phyloP scores from a whole-genome alignment of 2,113 vertebrate species.

The Perccottus glenii region DNA sequence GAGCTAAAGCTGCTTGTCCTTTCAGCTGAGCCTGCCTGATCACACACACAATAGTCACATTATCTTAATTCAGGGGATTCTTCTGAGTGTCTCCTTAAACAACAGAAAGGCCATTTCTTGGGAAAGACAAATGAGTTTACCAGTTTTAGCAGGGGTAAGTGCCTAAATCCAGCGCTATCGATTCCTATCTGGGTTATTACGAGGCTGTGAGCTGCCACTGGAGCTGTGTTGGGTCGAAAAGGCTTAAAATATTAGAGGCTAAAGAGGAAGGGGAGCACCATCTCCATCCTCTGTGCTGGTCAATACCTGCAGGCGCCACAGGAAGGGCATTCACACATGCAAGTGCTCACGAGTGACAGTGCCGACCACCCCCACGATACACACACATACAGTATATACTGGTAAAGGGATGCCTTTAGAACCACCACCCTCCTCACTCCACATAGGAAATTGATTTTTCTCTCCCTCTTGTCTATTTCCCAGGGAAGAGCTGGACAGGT shows the following conservation, averaged over 20 bases:
- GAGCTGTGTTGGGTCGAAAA: conserved; percentile 51
- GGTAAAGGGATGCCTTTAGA: conserved; percentile 83
- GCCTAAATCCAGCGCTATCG: conserved; percentile 70
- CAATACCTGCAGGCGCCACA: conserved; percentile 73
- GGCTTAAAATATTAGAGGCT: conserved; percentile 67
- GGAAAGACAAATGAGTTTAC: conserved; percentile 75
- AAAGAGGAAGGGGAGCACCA: conserved; percentile 50
- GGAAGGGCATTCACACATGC: conserved; percentile 62
- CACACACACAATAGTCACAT: conserved; percentile 74
- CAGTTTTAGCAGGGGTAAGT: conserved; percentile 73
- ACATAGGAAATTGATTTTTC: conserved; percentile 89
- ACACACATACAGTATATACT: conserved; percentile 24
- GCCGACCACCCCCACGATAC: conserved; percentile 21
- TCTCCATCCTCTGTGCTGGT: conserved; percentile 64
- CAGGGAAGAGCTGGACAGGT: conserved; percentile 86
- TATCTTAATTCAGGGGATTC: conserved; percentile 75
- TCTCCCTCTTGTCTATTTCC: conserved; percentile 16
- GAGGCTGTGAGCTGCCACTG: conserved; percentile 63
- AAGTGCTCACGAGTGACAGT: conserved; percentile 50
- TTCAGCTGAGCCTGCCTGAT: conserved; percentile 64
- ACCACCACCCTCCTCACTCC: conserved; percentile 80
- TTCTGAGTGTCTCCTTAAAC: conserved; percentile 73
- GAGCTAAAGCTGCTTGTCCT: conserved; percentile 73
- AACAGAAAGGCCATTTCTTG: conserved; percentile 44
- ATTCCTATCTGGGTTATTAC: conserved; percentile 72